Evolutionary conservation across 2,888 invertebrate genomes (phyloP), one percentile per base, ranked within the genome.

Genomic region (Brachyptera putata): DNA sequence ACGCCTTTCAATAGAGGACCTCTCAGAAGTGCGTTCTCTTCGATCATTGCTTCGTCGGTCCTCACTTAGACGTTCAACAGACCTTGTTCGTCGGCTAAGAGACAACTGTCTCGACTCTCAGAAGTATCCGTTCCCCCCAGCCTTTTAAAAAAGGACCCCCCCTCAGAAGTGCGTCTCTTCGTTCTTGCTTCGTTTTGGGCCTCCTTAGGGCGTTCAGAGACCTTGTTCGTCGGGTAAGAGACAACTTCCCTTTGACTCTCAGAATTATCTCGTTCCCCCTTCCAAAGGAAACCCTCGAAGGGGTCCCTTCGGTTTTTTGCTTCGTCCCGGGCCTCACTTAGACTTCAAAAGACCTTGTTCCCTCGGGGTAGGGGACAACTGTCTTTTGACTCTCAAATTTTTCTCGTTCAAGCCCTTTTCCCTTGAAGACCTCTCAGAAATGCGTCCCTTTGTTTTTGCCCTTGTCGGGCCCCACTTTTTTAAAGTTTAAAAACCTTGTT

Each of bases 191-290:
- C 30, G 30, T 5, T n/a, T n/a, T 14, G 7, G 16, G 7, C 5
- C 9, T 39, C 39, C 4, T 5, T 7, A 4, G 7, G 39, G 4
- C 39, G 39, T 9, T 39, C 39, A n/a, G 14, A 14, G n/a, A n/a
- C 39, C 9, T 39, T 5, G 22, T n/a, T 34, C 50, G 24, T 50
- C 50, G 50, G 26, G 50, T 50, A n/a, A 21, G 16, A 30, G 50
- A 30, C 16, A 30, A 1, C 26, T n/a, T 39, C 5, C 7, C 4
- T 9, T n/a, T n/a, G n/a, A n/a, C n/a, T n/a, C n/a, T n/a, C n/a
- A n/a, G n/a, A n/a, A n/a, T n/a, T n/a, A n/a, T n/a, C n/a, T n/a
- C n/a, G n/a, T 14, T 39, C 7, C 46, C 46, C 16, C 50, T 4
- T 21, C 50, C 50, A 50, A 26, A 16, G 13, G 50, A 30, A 3